Evolutionary conservation across 2,888 invertebrate genomes (phyloP).

Genomic region (Ectemnius cavifrons): DNA sequence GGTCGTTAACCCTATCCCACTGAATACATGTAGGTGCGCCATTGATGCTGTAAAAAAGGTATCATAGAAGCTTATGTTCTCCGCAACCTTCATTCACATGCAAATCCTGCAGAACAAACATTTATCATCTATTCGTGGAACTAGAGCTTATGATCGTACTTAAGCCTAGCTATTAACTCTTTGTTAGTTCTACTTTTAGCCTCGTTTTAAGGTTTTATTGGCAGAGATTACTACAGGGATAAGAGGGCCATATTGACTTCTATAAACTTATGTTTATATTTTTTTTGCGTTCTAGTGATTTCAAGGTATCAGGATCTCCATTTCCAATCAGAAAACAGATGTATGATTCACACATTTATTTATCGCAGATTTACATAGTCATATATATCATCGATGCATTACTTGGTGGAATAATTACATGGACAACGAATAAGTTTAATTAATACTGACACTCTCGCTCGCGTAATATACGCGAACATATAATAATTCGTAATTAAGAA

Average conservation of each 20-base stretch:
- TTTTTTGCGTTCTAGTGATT: neutral
- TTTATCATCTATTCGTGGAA: conserved; percentile 42
- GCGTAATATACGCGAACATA: too few relatives aligned
- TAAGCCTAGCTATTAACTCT: too few relatives aligned
- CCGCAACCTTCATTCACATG: conserved; percentile 55
- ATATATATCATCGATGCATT: too few relatives aligned
- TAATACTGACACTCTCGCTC: neutral
- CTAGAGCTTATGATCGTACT: too few relatives aligned
- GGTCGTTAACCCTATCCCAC: neutral
- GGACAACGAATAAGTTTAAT: neutral
- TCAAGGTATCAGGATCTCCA: neutral
- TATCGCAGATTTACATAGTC: neutral
- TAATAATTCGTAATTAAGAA: neutral
- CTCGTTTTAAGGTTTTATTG: neutral
- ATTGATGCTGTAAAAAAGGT: conserved; percentile 33
- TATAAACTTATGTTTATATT: neutral
- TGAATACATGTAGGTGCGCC: conserved; percentile 7
- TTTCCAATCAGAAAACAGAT: neutral
- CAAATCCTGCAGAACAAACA: conserved; percentile 46
- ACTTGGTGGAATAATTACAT: neutral
- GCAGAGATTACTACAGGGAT: neutral
- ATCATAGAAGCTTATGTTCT: conserved; percentile 10
- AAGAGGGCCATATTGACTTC: neutral
- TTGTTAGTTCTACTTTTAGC: too few relatives aligned
- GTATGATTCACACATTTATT: neutral